Conservation (phyloP, 2,113 vertebrate species). For the Ploceus nigricollis region DNA sequence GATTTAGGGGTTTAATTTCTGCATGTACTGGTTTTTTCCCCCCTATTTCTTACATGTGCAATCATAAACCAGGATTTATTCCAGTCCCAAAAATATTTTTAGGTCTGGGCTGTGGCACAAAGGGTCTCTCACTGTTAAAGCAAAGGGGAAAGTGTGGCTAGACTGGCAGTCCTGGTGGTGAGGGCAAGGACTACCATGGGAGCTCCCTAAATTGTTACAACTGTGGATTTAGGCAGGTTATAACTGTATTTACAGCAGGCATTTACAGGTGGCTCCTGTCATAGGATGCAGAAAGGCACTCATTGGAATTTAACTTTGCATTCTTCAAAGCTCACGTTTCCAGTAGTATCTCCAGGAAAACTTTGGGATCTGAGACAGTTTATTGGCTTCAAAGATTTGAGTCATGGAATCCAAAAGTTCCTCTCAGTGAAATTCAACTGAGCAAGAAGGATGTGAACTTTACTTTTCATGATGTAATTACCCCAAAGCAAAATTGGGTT, state of each 20-base stretch:
- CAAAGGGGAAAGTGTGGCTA: background rate
- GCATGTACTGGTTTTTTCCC: fast-evolving
- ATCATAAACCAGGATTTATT: background rate
- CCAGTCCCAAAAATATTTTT: background rate
- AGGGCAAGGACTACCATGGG: background rate
- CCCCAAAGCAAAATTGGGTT: background rate
- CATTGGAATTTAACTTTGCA: background rate
- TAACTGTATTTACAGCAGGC: background rate
- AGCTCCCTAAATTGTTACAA: background rate
- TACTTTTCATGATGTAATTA: background rate
- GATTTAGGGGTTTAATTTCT: background rate
- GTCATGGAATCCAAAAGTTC: background rate
- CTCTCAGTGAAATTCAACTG: background rate
- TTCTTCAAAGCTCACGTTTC: background rate
- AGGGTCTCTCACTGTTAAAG: background rate
- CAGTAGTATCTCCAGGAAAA: background rate
- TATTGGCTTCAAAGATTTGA: background rate
- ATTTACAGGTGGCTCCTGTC: background rate
- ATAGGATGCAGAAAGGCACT: background rate
- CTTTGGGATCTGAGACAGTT: background rate
- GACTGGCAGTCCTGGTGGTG: background rate
- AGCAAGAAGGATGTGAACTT: background rate
- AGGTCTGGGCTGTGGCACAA: background rate
- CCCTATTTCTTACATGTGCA: fast-evolving
- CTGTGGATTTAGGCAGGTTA: background rate